Percentiles rank a stretch among this genome's conserved stretches.
Evolutionary conservation across 2,113 vertebrate genomes (phyloP).

Genomic region (Hyla sarda): DNA sequence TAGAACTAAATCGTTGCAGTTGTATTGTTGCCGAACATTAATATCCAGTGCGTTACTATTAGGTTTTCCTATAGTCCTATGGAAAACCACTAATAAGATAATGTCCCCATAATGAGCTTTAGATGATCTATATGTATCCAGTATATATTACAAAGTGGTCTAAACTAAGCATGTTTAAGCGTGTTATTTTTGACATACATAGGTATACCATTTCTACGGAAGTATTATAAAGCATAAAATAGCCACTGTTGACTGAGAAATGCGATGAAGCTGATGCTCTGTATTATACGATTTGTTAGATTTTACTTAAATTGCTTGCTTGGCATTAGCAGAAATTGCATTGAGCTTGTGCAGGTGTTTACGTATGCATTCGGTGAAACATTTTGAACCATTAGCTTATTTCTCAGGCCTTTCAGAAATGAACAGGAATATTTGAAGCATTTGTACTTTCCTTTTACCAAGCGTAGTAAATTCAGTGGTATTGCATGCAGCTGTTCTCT

Average conservation of each 20-base stretch:
- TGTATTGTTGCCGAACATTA: not conserved
- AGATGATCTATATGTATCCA: not conserved
- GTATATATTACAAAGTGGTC: not conserved
- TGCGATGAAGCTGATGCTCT: conserved; percentile 22
- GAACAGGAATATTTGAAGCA: conserved; percentile 8
- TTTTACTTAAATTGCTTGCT: conserved; percentile 32
- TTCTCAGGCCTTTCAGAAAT: conserved; percentile 11
- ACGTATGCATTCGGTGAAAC: not conserved
- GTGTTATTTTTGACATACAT: not conserved
- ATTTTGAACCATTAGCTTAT: conserved; percentile 2
- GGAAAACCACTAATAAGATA: not conserved
- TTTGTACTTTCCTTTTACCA: conserved; percentile 21
- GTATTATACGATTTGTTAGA: conserved; percentile 2
- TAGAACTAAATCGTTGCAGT: not conserved
- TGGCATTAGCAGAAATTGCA: conserved; percentile 6
- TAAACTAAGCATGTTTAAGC: not conserved
- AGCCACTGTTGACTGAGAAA: not conserved
- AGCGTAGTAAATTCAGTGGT: conserved; percentile 7
- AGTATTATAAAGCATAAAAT: not conserved
- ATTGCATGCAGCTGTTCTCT: conserved; percentile 21
- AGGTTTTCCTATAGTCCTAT: not conserved
- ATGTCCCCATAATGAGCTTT: not conserved
- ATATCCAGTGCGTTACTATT: not conserved
- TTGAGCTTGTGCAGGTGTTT: conserved; percentile 41
- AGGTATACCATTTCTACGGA: not conserved